phyloP scores from a whole-genome alignment of 2,797 vertebrate genomes.

The Phalloptychus januarius region DNA sequence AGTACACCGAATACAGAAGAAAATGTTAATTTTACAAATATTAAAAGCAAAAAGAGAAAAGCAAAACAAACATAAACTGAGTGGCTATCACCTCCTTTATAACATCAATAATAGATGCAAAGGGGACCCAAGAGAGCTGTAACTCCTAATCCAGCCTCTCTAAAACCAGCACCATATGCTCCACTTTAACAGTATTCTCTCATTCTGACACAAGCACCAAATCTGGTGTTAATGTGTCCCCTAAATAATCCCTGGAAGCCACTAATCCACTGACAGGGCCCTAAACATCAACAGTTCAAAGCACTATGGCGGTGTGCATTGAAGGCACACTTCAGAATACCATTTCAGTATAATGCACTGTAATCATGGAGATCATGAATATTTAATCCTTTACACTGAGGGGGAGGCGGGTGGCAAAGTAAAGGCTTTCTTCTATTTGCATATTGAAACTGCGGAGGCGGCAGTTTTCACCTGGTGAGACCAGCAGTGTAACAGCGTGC shows the following conservation, averaged over 20 bases:
- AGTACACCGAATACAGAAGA: background rate
- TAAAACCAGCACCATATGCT: constrained; percentile 71
- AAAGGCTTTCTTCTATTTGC: constrained; percentile 58
- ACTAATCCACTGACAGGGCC: constrained; percentile 14
- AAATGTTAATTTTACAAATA: background rate
- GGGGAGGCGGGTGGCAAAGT: constrained; percentile 33
- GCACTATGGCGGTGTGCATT: background rate
- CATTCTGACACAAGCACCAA: background rate
- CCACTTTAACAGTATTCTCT: constrained; percentile 31
- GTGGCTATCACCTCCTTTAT: constrained; percentile 55
- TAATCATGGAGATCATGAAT: constrained; percentile 67
- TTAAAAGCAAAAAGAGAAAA: constrained; percentile 17
- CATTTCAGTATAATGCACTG: constrained; percentile 29
- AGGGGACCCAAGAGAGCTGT: constrained; percentile 60
- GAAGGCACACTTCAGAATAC: constrained; percentile 19
- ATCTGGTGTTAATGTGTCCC: background rate
- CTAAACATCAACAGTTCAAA: constrained; percentile 9
- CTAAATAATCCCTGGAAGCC: constrained; percentile 26
- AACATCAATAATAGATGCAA: constrained; percentile 76
- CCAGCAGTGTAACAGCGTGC: constrained; percentile 12
- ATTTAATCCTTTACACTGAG: constrained; percentile 59
- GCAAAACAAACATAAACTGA: constrained; percentile 51
- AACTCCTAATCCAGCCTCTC: constrained; percentile 52
- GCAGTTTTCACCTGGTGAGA: constrained; percentile 54
- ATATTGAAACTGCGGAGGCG: constrained; percentile 59